These are phyloP conservation scores for Pampus argenteus DNA, from an alignment of 2,797 vertebrate genomes.

Conservation along the genomic window DNA sequence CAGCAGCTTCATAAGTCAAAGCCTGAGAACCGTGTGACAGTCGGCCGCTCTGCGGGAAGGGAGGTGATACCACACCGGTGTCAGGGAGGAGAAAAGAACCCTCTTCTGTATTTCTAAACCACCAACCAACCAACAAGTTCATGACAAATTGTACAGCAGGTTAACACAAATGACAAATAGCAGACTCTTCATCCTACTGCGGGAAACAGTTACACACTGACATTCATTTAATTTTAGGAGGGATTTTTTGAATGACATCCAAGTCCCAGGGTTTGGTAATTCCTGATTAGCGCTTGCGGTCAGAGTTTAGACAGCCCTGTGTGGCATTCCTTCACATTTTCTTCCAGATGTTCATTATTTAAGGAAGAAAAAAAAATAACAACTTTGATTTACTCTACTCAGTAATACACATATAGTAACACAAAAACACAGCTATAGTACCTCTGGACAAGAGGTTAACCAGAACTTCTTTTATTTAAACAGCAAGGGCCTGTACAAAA, in stretches of 20 bases:
- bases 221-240: constrained; percentile 39
- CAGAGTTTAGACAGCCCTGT: constrained; percentile 40
- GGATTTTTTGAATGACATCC: constrained; percentile 51
- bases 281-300: constrained; percentile 63
- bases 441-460: constrained; percentile 18
- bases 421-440: constrained; percentile 6
- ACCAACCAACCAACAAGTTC: constrained; percentile 30
- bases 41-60: constrained; percentile 48
- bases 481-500: background rate
- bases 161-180: constrained; percentile 59
- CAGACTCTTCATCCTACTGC: constrained; percentile 33
- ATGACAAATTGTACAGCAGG: constrained; percentile 42
- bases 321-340: constrained; percentile 46
- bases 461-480: background rate
- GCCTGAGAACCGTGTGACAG: constrained; percentile 65
- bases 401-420: constrained; percentile 36
- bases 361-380: background rate
- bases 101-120: constrained; percentile 46
- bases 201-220: constrained; percentile 43
- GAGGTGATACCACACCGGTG: constrained; percentile 46
- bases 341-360: constrained; percentile 49
- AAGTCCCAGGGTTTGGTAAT: constrained; percentile 54
- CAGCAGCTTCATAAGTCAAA: constrained; percentile 60
- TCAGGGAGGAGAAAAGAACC: constrained; percentile 36
- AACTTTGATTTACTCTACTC: constrained; percentile 15